Conservation (phyloP, 64 coral and sea anemone genomes). For the Acropora tenuis region DNA sequence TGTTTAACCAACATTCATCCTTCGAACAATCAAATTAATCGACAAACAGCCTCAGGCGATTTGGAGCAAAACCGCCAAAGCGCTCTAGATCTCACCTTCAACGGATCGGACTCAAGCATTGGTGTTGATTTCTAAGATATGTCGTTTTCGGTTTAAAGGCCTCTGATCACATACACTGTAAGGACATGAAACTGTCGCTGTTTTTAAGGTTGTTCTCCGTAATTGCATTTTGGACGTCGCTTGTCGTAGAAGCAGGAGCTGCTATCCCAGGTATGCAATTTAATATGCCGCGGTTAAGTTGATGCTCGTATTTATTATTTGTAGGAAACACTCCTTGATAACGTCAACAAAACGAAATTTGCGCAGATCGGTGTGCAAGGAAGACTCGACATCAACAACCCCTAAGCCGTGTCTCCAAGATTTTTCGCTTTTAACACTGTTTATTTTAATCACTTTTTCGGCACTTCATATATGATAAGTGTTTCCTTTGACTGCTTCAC, state of each 20-base stretch:
- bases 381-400: not conserved
- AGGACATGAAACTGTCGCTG: not conserved
- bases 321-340: not conserved
- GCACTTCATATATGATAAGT: too few relatives aligned
- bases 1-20: not conserved
- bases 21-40: not conserved
- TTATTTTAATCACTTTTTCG: too few relatives aligned
- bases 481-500: too few relatives aligned
- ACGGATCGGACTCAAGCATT: not conserved
- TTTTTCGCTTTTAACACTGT: too few relatives aligned
- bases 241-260: not conserved
- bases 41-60: not conserved
- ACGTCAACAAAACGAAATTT: not conserved
- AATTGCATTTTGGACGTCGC: not conserved
- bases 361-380: not conserved
- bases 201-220: not conserved
- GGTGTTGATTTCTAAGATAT: not conserved
- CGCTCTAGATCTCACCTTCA: not conserved
- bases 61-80: not conserved
- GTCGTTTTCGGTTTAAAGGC: not conserved
- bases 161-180: not conserved
- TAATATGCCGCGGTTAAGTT: not conserved
- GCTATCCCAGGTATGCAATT: not conserved
- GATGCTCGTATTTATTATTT: not conserved
- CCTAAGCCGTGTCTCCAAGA: too few relatives aligned